A percentile compares a stretch with the other conserved stretches of the same genome.
These are phyloP conservation scores for Pegea sp. DNA, from an alignment of 23 tunicate genomes.

Conservation along the genomic window DNA sequence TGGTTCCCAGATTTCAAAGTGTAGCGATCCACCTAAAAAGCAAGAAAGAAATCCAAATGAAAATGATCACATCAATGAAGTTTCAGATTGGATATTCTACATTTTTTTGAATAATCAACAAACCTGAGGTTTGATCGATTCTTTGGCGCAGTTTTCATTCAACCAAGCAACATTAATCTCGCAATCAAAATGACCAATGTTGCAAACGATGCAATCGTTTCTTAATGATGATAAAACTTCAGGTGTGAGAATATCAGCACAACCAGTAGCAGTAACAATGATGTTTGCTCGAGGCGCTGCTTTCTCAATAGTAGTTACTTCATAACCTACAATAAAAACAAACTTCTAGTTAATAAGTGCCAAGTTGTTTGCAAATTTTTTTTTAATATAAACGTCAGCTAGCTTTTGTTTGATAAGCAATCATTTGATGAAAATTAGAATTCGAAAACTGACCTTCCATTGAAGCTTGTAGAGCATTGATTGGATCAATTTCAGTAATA, in stretches of 20 bases:
- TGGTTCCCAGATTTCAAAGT: slow-evolving; percentile 53
- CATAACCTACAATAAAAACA: slow-evolving; percentile 18
- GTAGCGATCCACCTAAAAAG: slow-evolving; percentile 48
- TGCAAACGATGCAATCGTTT: slow-evolving; percentile 90
- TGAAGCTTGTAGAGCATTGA: slow-evolving; percentile 96
- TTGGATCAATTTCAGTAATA: slow-evolving; percentile 91
- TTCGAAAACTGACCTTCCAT: slow-evolving; percentile 60
- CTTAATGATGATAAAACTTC: slow-evolving; percentile 43
- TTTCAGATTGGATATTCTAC: not conserved
- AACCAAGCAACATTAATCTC: slow-evolving; percentile 89
- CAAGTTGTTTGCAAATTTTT: not conserved
- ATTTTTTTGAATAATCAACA: not conserved
- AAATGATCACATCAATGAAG: not conserved
- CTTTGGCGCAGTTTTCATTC: slow-evolving; percentile 68
- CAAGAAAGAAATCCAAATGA: too few species aligned
- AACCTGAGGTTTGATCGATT: slow-evolving; percentile 76
- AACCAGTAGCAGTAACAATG: slow-evolving; percentile 92
- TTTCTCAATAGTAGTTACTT: slow-evolving; percentile 91
- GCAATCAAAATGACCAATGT: slow-evolving; percentile 95
- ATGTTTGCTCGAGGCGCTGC: slow-evolving; percentile 88
- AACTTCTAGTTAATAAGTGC: not conserved
- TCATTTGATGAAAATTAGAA: not conserved
- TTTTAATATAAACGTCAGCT: not conserved
- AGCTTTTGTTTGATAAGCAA: too few species aligned
- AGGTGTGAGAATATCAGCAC: slow-evolving; percentile 69